Evolutionary conservation across 92 coral and sea anemone species (phyloP), one percentile per base, ranked within the genome.

Genomic region (Epizoanthus rinbou): DNA sequence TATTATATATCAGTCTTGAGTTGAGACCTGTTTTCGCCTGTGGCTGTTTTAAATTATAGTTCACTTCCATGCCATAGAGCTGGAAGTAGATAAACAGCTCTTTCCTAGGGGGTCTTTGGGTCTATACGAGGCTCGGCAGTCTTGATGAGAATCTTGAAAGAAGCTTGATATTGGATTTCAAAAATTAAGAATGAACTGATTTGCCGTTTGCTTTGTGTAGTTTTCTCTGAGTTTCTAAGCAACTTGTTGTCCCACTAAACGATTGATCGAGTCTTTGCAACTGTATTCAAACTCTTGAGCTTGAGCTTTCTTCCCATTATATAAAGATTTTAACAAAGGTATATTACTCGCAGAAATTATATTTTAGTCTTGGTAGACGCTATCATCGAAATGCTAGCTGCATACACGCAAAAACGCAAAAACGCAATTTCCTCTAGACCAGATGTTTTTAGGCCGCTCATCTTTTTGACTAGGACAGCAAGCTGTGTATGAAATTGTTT

Each of bases 401-500:
- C 5, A 54, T 7, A 57, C 52, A 19, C 17, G 18, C 57, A 11
- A 76, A 63, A 78, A 19, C 17, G 18, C 57, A 11, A 76, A 63
- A 41, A 57, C 47, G 37, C 25, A 41, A 43, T 60, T 78, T 78
- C 59, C 64, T 63, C 54, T 39, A 39, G 54, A 19, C 50, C 82
- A 78, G 82, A 78, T 78, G 82, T 78, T 78, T 78, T 64, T 50
- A 9, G 50, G 62, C 76, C 45, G 67, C 66, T 14, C 28, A 18
- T 18, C n/a, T 28, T 54, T 21, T 53, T 50, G 78, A 43, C 10
- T 16, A 16, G 43, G 76, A 66, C 74, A 66, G 53, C 92, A 80
- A 81, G 90, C 98, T 88, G 95, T 80, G 98, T 86, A 75, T 45
- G 85, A 93, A 92, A 91, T 93, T 91, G 89, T 89, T 82, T 91